Conservation (phyloP, 2,888 invertebrate species). For the Eledona agricola region DNA sequence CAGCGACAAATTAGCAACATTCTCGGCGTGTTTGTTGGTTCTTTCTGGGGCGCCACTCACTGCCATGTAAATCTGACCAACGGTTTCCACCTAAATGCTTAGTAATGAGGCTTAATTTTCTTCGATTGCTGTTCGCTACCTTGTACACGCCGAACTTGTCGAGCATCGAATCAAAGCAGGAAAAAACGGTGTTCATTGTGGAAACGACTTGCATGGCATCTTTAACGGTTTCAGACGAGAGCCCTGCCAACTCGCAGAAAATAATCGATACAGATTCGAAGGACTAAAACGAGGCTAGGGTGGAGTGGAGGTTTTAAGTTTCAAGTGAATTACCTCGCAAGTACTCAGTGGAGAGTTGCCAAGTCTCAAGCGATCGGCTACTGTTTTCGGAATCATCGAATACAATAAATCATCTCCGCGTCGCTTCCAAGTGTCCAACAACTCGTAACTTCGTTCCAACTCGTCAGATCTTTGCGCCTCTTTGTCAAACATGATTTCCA, state of each 20-base stretch:
- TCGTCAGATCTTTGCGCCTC: slow-evolving; percentile 80
- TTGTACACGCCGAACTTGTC: slow-evolving; percentile 87
- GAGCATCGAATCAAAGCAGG: slow-evolving; percentile 81
- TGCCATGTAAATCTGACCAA: slow-evolving; percentile 88
- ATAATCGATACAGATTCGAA: slow-evolving; percentile 79
- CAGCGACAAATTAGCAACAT: slow-evolving; percentile 79
- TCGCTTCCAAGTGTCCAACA: slow-evolving; percentile 84
- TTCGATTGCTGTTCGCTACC: slow-evolving; percentile 61
- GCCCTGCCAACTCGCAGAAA: slow-evolving; percentile 74
- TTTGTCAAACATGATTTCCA: slow-evolving; percentile 82
- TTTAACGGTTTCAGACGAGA: slow-evolving; percentile 67
- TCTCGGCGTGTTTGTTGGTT: slow-evolving; percentile 75
- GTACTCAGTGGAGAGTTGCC: slow-evolving; percentile 80
- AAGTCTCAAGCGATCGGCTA: slow-evolving; percentile 79
- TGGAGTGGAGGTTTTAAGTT: background rate
- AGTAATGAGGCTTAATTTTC: slow-evolving; percentile 1
- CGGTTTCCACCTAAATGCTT: slow-evolving; percentile 80
- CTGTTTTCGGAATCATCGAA: slow-evolving; percentile 88
- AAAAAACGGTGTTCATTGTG: slow-evolving; percentile 85
- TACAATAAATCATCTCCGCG: slow-evolving; percentile 85
- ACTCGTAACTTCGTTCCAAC: slow-evolving; percentile 77
- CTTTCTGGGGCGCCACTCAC: slow-evolving; percentile 87
- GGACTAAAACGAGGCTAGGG: slow-evolving; percentile 64
- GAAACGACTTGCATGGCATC: slow-evolving; percentile 79
- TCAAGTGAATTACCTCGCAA: slow-evolving; percentile 70